phyloP scores from a whole-genome alignment of 2,797 vertebrate genomes.

The Phylloscopus collybita region DNA sequence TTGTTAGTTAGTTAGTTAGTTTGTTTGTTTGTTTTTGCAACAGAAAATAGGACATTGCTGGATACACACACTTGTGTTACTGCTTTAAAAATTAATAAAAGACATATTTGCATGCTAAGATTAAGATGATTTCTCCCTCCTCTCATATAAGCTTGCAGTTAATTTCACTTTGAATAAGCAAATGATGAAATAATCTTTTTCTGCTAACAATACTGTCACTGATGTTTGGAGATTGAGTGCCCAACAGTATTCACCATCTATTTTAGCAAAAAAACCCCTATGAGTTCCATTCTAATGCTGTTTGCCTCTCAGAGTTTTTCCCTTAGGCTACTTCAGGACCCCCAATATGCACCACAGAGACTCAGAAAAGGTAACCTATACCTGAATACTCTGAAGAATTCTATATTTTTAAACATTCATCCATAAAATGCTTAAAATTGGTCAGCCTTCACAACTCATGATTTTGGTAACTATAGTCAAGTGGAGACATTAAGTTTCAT shows the following conservation, averaged over 20 bases:
- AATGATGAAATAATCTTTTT: neutral
- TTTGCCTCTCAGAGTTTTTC: neutral
- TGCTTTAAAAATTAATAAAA: neutral
- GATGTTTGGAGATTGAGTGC: neutral
- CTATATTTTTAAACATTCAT: neutral
- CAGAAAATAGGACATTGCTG: neutral
- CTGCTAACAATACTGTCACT: neutral
- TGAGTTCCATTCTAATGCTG: neutral
- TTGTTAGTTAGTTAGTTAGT: too few relatives aligned
- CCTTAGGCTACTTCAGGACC: neutral
- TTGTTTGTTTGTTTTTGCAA: neutral
- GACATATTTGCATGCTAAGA: neutral
- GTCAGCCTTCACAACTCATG: neutral
- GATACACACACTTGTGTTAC: neutral
- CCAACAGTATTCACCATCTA: neutral
- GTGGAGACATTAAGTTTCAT: neutral
- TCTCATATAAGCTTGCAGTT: neutral
- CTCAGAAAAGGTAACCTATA: neutral
- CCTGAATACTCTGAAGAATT: neutral
- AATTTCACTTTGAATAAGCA: neutral
- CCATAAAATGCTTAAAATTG: neutral
- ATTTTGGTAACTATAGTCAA: neutral
- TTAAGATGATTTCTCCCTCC: neutral
- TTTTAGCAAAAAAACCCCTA: neutral
- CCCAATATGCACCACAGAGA: neutral